phyloP scores from a whole-genome alignment of 2,113 vertebrate species.

The Deroptyus accipitrinus region DNA sequence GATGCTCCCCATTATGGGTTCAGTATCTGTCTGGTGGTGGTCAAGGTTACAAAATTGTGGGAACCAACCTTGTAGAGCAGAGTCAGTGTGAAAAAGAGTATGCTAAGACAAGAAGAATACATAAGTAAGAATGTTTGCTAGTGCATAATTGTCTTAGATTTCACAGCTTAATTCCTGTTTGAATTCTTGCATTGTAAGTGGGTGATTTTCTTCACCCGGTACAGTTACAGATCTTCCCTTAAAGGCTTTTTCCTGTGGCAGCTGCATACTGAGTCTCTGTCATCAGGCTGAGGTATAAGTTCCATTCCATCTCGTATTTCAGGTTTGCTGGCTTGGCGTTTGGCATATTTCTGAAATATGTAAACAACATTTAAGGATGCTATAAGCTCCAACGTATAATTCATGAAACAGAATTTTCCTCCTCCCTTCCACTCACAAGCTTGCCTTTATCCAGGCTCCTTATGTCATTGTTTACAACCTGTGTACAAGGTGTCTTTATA shows the following conservation, averaged over 20 bases:
- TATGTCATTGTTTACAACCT: constrained; percentile 2
- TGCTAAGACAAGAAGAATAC: constrained; percentile 10
- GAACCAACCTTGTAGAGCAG: background rate
- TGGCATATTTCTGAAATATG: constrained; percentile 79
- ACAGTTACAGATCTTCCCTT: constrained; percentile 73
- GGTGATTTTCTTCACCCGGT: background rate
- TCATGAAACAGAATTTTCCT: background rate
- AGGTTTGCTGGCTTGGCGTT: constrained; percentile 79
- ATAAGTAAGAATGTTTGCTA: background rate
- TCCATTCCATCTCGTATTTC: constrained; percentile 86
- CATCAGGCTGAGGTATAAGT: constrained; percentile 81
- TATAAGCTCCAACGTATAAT: constrained; percentile 28
- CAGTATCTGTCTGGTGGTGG: background rate
- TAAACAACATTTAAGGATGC: constrained; percentile 51
- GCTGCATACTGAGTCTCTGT: constrained; percentile 73
- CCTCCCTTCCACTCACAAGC: constrained; percentile 9
- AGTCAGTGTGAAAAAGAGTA: background rate
- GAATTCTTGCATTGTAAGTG: constrained; percentile 7
- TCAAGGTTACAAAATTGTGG: background rate
- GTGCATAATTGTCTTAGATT: background rate
- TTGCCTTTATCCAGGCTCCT: constrained; percentile 2
- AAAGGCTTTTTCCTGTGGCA: constrained; percentile 70
- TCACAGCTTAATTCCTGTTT: constrained; percentile 29
- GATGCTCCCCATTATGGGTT: background rate
- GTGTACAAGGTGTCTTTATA: background rate